Evolutionary conservation across 2,888 invertebrate species (phyloP).

Genomic region (Steinernema carpocapsae): DNA sequence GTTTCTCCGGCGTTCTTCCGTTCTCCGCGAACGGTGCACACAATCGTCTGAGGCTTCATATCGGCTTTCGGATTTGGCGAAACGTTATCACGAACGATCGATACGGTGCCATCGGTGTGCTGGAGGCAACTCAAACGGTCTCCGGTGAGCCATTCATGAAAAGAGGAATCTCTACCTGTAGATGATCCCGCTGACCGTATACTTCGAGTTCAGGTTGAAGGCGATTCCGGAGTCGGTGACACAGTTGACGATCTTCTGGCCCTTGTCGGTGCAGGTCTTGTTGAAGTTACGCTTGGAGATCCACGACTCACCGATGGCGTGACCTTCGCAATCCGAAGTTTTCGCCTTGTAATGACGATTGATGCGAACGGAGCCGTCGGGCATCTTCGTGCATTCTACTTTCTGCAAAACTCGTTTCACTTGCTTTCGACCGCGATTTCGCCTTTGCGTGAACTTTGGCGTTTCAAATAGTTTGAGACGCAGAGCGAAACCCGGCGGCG

Average conservation of each 20-base stretch:
- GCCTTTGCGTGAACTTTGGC: background rate
- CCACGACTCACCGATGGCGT: constrained; percentile 51
- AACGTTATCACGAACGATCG: constrained; percentile 17
- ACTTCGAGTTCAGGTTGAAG: constrained; percentile 43
- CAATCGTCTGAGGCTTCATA: background rate
- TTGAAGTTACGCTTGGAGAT: constrained; percentile 51
- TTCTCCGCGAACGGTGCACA: constrained; percentile 2
- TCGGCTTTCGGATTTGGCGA: constrained; percentile 22
- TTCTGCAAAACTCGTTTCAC: constrained; percentile 44
- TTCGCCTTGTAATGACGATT: constrained; percentile 49
- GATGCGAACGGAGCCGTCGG: constrained; percentile 52
- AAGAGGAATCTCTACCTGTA: background rate
- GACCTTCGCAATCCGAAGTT: constrained; percentile 50
- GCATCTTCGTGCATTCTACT: constrained; percentile 49
- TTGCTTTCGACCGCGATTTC: background rate
- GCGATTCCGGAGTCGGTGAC: constrained; percentile 53
- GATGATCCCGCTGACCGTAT: constrained; percentile 23
- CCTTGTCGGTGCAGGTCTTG: constrained; percentile 50
- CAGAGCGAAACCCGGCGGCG: background rate
- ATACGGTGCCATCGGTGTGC: constrained; percentile 7
- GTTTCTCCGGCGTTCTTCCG: constrained; percentile 27
- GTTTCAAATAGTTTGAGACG: too few relatives aligned
- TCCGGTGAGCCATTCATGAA: background rate
- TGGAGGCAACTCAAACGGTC: background rate
- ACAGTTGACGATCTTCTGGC: constrained; percentile 50